phyloP scores from a whole-genome alignment of 2,113 vertebrate species.

The Oreochromis tanganicae region DNA sequence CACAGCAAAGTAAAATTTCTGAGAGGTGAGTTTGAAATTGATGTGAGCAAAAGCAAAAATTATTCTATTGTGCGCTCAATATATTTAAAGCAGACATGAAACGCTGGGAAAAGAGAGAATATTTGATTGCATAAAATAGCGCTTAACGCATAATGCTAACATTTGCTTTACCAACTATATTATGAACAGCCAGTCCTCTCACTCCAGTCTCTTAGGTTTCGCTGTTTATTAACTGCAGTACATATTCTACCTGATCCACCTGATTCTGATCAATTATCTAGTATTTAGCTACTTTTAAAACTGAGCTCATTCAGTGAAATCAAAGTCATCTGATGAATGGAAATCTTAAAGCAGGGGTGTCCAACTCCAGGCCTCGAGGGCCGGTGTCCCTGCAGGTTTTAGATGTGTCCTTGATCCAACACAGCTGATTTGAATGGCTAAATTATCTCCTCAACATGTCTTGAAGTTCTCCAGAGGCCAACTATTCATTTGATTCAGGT shows the following conservation, averaged over 20 bases:
- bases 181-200: neutral
- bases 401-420: no score
- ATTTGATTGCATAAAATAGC: neutral
- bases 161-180: neutral
- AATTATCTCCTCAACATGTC: no score
- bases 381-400: no score
- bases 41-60: rapidly evolving
- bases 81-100: neutral
- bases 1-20: rapidly evolving
- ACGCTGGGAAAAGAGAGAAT: neutral
- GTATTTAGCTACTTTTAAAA: neutral
- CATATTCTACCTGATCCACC: neutral
- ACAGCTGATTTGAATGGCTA: no score
- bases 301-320: neutral
- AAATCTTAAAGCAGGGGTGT: neutral
- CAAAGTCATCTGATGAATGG: neutral
- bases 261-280: neutral
- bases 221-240: neutral
- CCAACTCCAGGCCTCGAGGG: neutral
- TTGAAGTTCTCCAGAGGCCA: no score
- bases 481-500: no score
- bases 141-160: neutral
- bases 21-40: neutral
- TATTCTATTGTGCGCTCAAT: neutral
- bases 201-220: neutral